phyloP scores from a whole-genome alignment of 2,113 vertebrate species.

The Panthera leo region DNA sequence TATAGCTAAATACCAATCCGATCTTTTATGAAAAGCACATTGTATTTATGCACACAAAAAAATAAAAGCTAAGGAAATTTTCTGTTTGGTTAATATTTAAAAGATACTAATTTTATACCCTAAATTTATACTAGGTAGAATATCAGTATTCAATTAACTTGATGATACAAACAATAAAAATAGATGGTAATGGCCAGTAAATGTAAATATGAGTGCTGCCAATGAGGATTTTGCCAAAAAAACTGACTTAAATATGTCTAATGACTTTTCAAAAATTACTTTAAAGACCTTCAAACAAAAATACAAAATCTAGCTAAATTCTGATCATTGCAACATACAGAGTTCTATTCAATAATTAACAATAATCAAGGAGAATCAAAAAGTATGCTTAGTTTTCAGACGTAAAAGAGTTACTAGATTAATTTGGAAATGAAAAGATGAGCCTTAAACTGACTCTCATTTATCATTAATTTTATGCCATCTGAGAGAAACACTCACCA shows the following conservation, averaged over 20 bases:
- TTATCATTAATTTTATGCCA: not conserved
- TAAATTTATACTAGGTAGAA: not conserved
- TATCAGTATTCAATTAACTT: not conserved
- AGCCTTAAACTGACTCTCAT: not conserved
- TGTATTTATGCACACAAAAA: not conserved
- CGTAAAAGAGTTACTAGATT: not conserved
- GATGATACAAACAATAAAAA: not conserved
- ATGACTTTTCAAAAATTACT: slow-evolving; percentile 19
- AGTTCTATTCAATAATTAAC: not conserved
- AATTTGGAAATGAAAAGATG: not conserved
- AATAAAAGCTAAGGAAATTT: not conserved
- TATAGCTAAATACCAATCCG: not conserved
- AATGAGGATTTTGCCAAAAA: slow-evolving; percentile 23
- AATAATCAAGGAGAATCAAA: slow-evolving; percentile 9
- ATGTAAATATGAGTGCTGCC: not conserved
- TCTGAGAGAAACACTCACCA: slow-evolving; percentile 85
- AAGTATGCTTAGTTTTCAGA: not conserved
- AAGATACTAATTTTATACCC: not conserved
- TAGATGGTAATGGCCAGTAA: not conserved
- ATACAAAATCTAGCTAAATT: not conserved
- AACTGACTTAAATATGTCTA: not conserved
- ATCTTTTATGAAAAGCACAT: not conserved
- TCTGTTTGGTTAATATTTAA: not conserved
- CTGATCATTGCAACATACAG: not conserved
- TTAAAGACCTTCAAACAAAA: not conserved